Evolutionary conservation across 1,140 invertebrate species (phyloP), one percentile per base, ranked within the genome.

Genomic region (Bombus haemorrhoidalis): DNA sequence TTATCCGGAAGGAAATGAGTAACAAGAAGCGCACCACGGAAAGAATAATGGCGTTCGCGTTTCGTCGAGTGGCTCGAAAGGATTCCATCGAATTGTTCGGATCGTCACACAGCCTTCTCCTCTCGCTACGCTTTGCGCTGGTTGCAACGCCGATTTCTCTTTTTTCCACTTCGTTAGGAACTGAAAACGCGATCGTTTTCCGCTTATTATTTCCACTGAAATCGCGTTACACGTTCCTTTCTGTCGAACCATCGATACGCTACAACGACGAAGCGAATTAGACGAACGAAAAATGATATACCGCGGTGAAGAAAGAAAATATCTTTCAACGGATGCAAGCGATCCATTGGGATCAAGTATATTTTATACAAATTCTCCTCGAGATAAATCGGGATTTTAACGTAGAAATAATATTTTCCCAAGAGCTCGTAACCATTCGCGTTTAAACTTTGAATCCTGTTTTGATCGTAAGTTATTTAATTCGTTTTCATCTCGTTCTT

Each of bases 1-100:
- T 74, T 74, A 22, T 32, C 41, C 41, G 72, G 74, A 79, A 47
- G 32, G n/a, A 39, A 47, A 71, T 39, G 43, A 34, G 43, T 37
- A 53, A 73, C 22, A 43, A 43, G 32, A 76, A n/a, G 15, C 22
- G 25, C 18, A 2, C 10, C 25, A 41, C 22, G 12, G 37, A 15
- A 53, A 66, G 62, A 68, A 84, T 79, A 82, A 82, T 74, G 68
- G 39, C 47, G 47, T 78, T 25, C n/a, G 37, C n/a, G n/a, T 75
- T 68, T 57, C 47, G 28, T 18, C 34, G 18, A 34, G 41, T 37
- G 22, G 8, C 18, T 34, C 1, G 25, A 28, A 74, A 32, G 57
- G n/a, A 39, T 64, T 37, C 43, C 34, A n/a, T 53, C 32, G 28
- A 57, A 76, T 76, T 18, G 62, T 79, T 62, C 66, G 2, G 3